Evolutionary conservation across 2,113 vertebrate species (phyloP).

Genomic region (Phylloscopus trochiloides): DNA sequence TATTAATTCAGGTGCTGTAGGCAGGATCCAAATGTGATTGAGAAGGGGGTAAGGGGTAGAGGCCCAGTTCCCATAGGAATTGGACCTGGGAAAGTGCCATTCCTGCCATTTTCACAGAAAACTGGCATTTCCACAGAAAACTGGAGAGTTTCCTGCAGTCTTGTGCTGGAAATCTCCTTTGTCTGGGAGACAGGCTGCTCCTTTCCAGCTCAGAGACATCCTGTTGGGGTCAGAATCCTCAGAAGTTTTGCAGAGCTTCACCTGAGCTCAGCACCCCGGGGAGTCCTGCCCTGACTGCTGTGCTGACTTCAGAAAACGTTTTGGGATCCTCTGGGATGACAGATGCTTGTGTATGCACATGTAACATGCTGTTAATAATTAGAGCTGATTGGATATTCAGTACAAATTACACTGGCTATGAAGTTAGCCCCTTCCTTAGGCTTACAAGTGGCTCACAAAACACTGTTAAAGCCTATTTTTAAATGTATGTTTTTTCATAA

Average conservation of each 20-base stretch:
- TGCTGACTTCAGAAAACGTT: not conserved
- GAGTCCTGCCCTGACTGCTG: not conserved
- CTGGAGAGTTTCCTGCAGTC: not conserved
- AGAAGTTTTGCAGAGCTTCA: not conserved
- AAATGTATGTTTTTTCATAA: slow-evolving; percentile 31
- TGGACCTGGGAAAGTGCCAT: not conserved
- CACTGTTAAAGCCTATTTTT: slow-evolving; percentile 46
- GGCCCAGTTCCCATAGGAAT: not conserved
- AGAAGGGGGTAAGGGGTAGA: not conserved
- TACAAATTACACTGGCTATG: slow-evolving; percentile 55
- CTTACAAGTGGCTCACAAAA: slow-evolving; percentile 48
- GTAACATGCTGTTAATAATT: slow-evolving; percentile 59
- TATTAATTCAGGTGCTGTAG: not conserved
- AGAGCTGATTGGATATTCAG: slow-evolving; percentile 60
- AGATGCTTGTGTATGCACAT: slow-evolving; percentile 60
- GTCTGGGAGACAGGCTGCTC: not conserved
- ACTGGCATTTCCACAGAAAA: not conserved
- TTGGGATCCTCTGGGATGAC: slow-evolving; percentile 48
- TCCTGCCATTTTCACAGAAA: not conserved
- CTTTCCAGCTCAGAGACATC: not conserved
- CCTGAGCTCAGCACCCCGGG: not conserved
- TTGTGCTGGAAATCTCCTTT: not conserved
- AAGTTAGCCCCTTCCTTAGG: slow-evolving; percentile 45
- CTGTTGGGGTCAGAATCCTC: not conserved
- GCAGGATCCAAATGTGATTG: not conserved